A percentile compares a stretch with the other conserved stretches of the same genome.
phyloP scores from a whole-genome alignment of 2,797 vertebrate genomes.

The Nasua narica region DNA sequence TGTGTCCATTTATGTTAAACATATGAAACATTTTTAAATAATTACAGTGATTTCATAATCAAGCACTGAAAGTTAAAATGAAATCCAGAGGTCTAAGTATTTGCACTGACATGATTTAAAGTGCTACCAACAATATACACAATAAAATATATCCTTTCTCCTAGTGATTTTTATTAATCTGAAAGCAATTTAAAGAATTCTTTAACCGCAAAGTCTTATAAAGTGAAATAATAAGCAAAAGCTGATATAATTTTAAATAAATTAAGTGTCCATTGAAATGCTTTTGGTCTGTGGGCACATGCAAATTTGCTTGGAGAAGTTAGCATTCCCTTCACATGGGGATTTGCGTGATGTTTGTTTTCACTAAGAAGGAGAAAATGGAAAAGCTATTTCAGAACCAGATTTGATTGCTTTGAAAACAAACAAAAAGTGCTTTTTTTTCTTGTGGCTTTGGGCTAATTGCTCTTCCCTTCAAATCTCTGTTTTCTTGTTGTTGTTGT shows the following conservation, averaged over 20 bases:
- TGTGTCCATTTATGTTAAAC: background rate
- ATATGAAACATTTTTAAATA: background rate
- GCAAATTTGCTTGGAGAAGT: conserved; percentile 18
- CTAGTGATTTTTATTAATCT: background rate
- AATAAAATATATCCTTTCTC: background rate
- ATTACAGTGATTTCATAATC: background rate
- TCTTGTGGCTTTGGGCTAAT: conserved; percentile 35
- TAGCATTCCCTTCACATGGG: background rate
- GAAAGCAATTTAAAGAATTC: background rate
- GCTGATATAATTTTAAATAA: background rate
- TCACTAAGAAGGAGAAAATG: conserved; percentile 49
- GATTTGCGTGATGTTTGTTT: conserved; percentile 61
- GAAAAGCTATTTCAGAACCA: conserved; percentile 53
- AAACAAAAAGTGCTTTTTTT: conserved; percentile 41
- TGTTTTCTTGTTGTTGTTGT: background rate
- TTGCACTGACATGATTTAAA: background rate
- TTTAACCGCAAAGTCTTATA: background rate
- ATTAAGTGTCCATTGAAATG: background rate
- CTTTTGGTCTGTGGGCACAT: background rate
- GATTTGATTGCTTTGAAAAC: conserved; percentile 59
- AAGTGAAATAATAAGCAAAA: conserved; percentile 19
- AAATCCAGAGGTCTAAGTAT: background rate
- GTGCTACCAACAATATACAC: background rate
- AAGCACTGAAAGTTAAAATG: background rate
- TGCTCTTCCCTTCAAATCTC: conserved; percentile 10